Conservation (phyloP, 2,797 vertebrate genomes). For the Halcyon badia region DNA sequence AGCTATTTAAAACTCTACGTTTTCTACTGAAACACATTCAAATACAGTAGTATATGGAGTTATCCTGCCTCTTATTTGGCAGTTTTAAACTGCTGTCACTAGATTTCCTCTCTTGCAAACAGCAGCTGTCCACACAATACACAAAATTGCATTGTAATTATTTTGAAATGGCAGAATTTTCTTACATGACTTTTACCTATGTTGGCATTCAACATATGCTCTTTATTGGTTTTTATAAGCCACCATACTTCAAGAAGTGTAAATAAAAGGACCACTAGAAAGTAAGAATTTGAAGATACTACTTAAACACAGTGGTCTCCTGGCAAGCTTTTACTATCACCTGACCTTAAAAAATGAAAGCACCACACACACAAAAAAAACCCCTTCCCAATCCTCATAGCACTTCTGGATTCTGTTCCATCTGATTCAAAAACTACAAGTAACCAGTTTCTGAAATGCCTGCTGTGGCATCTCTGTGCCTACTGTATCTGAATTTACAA, state of each 20-base stretch:
- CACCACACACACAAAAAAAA: neutral
- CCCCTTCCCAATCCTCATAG: neutral
- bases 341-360: neutral
- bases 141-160: neutral
- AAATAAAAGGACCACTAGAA: neutral
- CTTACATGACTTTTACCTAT: neutral
- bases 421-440: neutral
- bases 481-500: neutral
- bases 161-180: neutral
- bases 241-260: neutral
- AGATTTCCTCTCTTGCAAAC: neutral
- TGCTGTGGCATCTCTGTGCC: neutral
- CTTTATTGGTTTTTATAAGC: neutral
- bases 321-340: neutral
- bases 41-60: neutral
- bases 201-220: neutral
- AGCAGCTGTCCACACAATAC: slow-evolving; percentile 1
- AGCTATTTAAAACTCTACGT: neutral
- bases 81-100: neutral
- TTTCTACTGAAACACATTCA: neutral
- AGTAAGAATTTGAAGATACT: neutral
- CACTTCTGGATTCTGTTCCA: neutral
- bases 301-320: neutral
- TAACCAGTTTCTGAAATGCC: neutral
- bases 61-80: neutral